Base-by-base conservation (phyloP, 2,797 vertebrate species). In the Gymnoscopelus microlampas region DNA sequence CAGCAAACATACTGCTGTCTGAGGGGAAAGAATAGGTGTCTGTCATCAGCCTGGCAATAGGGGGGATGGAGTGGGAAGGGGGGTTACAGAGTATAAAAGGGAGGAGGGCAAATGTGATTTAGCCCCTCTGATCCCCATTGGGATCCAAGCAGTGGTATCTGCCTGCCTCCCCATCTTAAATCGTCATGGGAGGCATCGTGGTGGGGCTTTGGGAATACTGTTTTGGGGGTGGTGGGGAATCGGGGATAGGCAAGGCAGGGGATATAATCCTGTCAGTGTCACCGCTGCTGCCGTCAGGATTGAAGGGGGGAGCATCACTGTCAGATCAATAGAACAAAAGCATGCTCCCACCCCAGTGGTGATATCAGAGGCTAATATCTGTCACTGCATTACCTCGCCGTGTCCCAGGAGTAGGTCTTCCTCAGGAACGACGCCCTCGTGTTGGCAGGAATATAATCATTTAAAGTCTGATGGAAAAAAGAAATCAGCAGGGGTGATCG, bases 1-100 rank as follows among this genome's bases (percentile, higher is more conserved):
- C 77, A 66, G 85, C 83, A 91, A 90, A 91, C 85, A 87, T 76
- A 70, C 86, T 70, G 82, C 78, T 85, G 87, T 89, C 81, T 85
- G 80, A 44, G 66, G 81, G 80, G 70, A 66, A 84, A 87, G 85
- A 89, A 87, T 77, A 64, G 78, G 80, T 79, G 77, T 70, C 75
- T 89, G 87, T 88, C 87, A 89, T 89, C 84, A 85, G 82, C 82
- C 84, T 78, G 55, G 74, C 81, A 26, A 50, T 26, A 53, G 56
- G 48, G 39, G 32, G 64, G 54, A 57, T 67, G 57, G 71, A n/a
- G 14, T 50, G 48, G 67, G 60, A 19, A 48, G 70, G 66, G 29
- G 68, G 48, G 64, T 8, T 44, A 44, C 39, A 7, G 2, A 9
- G 6, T 8, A 39, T 39, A 39, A 14, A n/a, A 7, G 79, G 60